Evolutionary conservation across 2,888 invertebrate species (phyloP).

Genomic region (Epiperipatus broadwayi): DNA sequence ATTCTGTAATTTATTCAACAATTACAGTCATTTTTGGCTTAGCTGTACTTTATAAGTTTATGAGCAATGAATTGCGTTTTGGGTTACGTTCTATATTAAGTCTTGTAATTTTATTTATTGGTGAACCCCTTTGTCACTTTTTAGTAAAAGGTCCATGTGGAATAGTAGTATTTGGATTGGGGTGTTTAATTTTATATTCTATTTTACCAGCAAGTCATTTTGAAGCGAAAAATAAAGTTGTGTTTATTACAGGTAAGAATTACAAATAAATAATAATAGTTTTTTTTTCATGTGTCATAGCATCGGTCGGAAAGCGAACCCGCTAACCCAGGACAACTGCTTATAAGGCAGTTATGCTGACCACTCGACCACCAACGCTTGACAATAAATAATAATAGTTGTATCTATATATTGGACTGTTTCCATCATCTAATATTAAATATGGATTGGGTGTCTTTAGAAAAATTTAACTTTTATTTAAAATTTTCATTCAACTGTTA

Average conservation of each 20-base stretch:
- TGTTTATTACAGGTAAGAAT: constrained; percentile 5
- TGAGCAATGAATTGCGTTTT: constrained; percentile 5
- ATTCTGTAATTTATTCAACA: background rate
- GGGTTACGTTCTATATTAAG: constrained; percentile 1
- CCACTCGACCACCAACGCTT: too few species aligned
- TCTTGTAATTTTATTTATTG: constrained; percentile 1
- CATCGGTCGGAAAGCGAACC: too few species aligned
- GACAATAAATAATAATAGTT: too few species aligned
- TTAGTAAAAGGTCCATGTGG: background rate
- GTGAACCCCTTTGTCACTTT: constrained; percentile 7
- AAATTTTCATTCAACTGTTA: too few species aligned
- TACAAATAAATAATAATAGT: too few species aligned
- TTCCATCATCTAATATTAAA: too few species aligned
- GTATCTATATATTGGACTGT: too few species aligned
- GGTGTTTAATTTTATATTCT: background rate
- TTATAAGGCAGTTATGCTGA: too few species aligned
- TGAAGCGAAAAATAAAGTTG: constrained; percentile 1
- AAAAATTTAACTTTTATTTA: too few species aligned
- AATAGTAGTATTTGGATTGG: background rate
- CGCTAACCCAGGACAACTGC: too few species aligned
- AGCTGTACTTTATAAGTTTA: background rate
- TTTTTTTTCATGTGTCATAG: too few species aligned
- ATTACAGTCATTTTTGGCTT: constrained; percentile 3
- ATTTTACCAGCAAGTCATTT: constrained; percentile 7
- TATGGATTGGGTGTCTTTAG: too few species aligned